phyloP scores from a whole-genome alignment of 2,888 invertebrate genomes.

The Lacanobia wlatinum region DNA sequence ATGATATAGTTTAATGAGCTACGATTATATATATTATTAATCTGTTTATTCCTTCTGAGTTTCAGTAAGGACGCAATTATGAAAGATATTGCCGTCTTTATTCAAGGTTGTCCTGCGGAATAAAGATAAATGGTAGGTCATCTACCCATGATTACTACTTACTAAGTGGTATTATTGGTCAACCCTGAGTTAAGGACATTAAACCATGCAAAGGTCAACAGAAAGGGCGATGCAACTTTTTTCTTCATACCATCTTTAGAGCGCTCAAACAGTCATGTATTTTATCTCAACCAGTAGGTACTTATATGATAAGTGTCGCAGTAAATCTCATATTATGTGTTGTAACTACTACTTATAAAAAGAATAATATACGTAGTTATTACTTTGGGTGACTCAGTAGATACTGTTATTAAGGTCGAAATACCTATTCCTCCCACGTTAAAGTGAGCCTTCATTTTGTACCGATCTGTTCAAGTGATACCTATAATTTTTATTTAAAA shows the following conservation, averaged over 20 bases:
- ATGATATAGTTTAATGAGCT: constrained; percentile 15
- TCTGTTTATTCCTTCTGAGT: constrained; percentile 8
- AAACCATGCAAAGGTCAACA: constrained; percentile 56
- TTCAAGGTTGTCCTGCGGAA: constrained; percentile 29
- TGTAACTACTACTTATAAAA: constrained; percentile 14
- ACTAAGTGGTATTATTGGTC: constrained; percentile 26
- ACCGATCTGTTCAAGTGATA: constrained; percentile 13
- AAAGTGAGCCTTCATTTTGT: constrained; percentile 5
- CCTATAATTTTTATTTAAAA: neutral
- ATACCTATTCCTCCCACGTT: constrained; percentile 6
- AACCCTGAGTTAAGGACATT: constrained; percentile 62
- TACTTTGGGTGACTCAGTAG: constrained; percentile 17
- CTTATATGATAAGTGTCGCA: constrained; percentile 21
- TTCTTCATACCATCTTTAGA: constrained; percentile 54
- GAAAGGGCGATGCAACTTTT: constrained; percentile 60
- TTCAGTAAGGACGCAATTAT: constrained; percentile 26
- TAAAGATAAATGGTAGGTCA: constrained; percentile 20
- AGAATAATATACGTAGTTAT: constrained; percentile 5
- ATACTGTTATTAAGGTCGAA: constrained; percentile 28
- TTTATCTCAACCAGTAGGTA: constrained; percentile 31
- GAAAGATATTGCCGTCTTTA: constrained; percentile 17
- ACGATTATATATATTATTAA: constrained; percentile 10
- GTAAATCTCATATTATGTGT: constrained; percentile 25
- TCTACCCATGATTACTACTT: constrained; percentile 29
- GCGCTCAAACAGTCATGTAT: constrained; percentile 26